phyloP scores from a whole-genome alignment of 2,113 vertebrate species.

The Sebastes fasciatus region DNA sequence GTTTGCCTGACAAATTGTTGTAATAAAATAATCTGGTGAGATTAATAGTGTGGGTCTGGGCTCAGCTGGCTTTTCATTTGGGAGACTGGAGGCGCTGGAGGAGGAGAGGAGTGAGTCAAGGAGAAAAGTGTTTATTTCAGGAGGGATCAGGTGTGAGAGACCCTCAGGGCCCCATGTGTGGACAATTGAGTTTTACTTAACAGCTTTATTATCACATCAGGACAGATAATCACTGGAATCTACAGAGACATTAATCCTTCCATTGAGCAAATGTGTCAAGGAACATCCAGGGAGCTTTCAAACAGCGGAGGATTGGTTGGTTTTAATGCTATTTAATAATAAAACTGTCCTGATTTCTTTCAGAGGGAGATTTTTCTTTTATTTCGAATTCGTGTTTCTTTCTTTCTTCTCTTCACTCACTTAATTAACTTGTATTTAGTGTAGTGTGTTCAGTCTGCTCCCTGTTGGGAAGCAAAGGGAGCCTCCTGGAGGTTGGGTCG shows the following conservation, averaged over 20 bases:
- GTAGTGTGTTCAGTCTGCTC: neutral
- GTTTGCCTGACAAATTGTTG: conserved; percentile 26
- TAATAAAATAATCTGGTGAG: conserved; percentile 43
- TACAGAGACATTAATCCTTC: conserved; percentile 37
- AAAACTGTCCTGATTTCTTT: neutral
- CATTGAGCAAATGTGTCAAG: conserved; percentile 43
- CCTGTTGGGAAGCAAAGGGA: conserved; percentile 30
- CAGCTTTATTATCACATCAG: conserved; percentile 63
- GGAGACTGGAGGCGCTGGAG: conserved; percentile 6
- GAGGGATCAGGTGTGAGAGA: conserved; percentile 68
- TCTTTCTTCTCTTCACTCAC: neutral
- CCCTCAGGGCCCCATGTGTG: conserved; percentile 45
- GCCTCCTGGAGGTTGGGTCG: conserved; percentile 48
- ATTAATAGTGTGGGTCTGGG: conserved; percentile 43
- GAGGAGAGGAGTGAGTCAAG: conserved; percentile 17
- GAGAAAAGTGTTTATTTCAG: conserved; percentile 24
- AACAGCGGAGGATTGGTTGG: neutral
- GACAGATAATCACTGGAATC: conserved; percentile 57
- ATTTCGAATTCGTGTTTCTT: neutral
- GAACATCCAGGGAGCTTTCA: neutral
- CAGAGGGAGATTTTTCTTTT: neutral
- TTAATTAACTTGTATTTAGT: neutral
- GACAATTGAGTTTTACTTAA: conserved; percentile 60
- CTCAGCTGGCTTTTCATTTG: conserved; percentile 64
- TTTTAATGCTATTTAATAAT: neutral